phyloP scores from a whole-genome alignment of 2,113 vertebrate species.

The Cryptoleucopteryx plumbea region DNA sequence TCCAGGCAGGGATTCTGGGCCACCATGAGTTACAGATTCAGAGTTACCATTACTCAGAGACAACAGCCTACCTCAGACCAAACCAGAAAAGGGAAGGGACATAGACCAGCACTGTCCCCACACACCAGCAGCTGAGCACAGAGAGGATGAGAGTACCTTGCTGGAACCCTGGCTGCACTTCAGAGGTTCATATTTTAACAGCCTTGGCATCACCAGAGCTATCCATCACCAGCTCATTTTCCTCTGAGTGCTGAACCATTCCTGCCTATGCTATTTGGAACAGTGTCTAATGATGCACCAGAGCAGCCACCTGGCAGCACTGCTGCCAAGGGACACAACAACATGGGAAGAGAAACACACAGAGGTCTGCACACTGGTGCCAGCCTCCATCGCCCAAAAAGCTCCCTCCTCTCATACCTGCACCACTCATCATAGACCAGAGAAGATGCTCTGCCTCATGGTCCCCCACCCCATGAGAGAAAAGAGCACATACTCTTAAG shows the following conservation, averaged over 20 bases:
- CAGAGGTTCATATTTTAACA: conserved; percentile 86
- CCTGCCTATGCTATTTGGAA: conserved; percentile 84
- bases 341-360: accelerated
- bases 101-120: background rate
- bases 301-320: conserved; percentile 63
- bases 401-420: background rate
- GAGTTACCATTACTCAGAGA: background rate
- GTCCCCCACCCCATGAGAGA: accelerated
- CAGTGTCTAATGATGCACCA: conserved; percentile 83
- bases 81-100: background rate
- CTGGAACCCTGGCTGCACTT: background rate
- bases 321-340: conserved; percentile 56
- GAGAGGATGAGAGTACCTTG: background rate
- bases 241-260: conserved; percentile 77
- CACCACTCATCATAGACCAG: background rate
- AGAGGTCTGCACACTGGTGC: background rate
- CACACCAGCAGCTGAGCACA: background rate
- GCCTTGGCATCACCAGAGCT: conserved; percentile 62
- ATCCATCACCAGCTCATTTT: conserved; percentile 91
- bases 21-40: background rate
- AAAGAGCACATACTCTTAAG: background rate
- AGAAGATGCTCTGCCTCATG: background rate
- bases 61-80: background rate
- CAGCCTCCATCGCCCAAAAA: background rate
- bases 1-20: background rate